phyloP scores from a whole-genome alignment of 2,113 vertebrate genomes.

The Cololabis saira region DNA sequence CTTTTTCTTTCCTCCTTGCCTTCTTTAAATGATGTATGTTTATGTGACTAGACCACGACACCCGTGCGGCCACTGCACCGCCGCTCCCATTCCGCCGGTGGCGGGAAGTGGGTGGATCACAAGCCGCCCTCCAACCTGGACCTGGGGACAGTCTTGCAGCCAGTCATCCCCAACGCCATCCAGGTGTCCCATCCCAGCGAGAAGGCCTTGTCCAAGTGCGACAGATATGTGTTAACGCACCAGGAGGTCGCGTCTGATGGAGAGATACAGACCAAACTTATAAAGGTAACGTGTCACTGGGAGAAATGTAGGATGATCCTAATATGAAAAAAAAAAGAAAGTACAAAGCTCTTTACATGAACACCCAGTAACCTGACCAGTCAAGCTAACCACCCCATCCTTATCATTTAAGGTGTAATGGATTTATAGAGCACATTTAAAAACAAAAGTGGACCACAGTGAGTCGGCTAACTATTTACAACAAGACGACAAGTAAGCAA shows the following conservation, averaged over 20 bases:
- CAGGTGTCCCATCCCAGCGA: slow-evolving; percentile 88
- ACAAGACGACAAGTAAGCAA: too few relatives aligned
- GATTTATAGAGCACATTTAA: too few relatives aligned
- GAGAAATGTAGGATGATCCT: too few relatives aligned
- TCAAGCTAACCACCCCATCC: too few relatives aligned
- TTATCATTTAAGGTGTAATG: too few relatives aligned
- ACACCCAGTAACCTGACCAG: too few relatives aligned
- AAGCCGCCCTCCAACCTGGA: slow-evolving; percentile 89
- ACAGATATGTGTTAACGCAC: slow-evolving; percentile 97
- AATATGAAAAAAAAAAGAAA: too few relatives aligned
- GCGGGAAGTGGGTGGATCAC: slow-evolving; percentile 95
- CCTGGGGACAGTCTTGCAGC: slow-evolving; percentile 93
- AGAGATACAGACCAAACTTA: slow-evolving; percentile 93
- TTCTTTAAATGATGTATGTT: not conserved
- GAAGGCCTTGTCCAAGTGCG: slow-evolving; percentile 91
- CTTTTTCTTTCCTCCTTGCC: not conserved
- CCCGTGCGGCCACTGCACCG: slow-evolving; percentile 85
- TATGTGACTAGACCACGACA: slow-evolving; percentile 77
- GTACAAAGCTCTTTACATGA: too few relatives aligned
- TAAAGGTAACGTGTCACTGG: slow-evolving; percentile 85
- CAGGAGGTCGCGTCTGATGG: slow-evolving; percentile 96
- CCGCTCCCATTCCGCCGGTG: slow-evolving; percentile 89
- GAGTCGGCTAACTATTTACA: too few relatives aligned
- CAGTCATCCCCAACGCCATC: slow-evolving; percentile 89
- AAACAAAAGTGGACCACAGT: too few relatives aligned